These are phyloP conservation scores for Ladona fulva DNA, from an alignment of 1,140 invertebrate species.

Conservation along the genomic window DNA sequence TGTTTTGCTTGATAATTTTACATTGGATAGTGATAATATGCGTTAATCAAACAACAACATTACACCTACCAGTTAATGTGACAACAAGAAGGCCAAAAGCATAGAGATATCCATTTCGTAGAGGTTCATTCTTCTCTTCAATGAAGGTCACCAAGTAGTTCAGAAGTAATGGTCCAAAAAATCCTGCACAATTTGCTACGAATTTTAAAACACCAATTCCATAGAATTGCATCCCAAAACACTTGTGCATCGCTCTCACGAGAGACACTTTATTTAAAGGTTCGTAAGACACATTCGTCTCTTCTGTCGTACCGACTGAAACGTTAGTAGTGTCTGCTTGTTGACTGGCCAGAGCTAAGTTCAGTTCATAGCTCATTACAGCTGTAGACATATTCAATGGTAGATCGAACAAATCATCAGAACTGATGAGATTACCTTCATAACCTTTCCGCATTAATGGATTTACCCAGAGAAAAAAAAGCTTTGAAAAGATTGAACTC, in stretches of 20 bases:
- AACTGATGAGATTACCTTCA: conserved; percentile 55
- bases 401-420: conserved; percentile 79
- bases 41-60: too few species aligned
- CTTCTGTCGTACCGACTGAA: conserved; percentile 25
- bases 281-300: conserved; percentile 21
- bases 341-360: conserved; percentile 41
- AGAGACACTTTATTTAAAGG: conserved; percentile 47
- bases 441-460: conserved; percentile 76
- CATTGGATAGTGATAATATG: too few species aligned
- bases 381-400: conserved; percentile 57
- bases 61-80: conserved; percentile 52
- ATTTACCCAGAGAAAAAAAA: conserved; percentile 82
- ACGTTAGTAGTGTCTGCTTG: conserved; percentile 30
- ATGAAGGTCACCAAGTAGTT: conserved; percentile 74
- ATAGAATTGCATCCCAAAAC: conserved; percentile 84
- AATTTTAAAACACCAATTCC: conserved; percentile 80
- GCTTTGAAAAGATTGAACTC: conserved; percentile 54
- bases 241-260: conserved; percentile 62
- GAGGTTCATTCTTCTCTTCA: conserved; percentile 56
- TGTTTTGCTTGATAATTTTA: too few species aligned
- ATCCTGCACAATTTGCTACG: conserved; percentile 68
- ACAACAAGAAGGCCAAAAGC: conserved; percentile 58
- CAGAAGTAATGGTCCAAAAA: conserved; percentile 81
- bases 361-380: conserved; percentile 48
- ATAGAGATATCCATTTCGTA: conserved; percentile 68